A percentile compares a stretch with the other conserved stretches of the same genome.
phyloP scores from a whole-genome alignment of 2,888 invertebrate genomes.

The Pyralis farinalis region DNA sequence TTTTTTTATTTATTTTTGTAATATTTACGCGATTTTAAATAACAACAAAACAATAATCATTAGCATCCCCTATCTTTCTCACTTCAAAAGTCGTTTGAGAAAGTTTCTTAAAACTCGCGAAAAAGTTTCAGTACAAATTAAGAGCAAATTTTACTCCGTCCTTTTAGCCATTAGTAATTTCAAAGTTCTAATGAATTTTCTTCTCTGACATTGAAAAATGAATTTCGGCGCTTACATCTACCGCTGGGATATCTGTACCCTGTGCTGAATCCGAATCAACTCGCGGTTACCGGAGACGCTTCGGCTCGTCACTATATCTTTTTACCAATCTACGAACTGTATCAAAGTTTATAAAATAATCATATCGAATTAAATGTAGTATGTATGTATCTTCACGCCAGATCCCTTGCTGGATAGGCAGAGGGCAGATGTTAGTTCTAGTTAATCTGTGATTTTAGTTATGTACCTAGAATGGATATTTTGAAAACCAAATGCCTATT shows the following conservation, averaged over 20 bases:
- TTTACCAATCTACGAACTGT: too few species aligned
- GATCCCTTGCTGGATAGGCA: too few species aligned
- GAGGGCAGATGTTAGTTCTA: too few species aligned
- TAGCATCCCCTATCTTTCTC: conserved; percentile 70
- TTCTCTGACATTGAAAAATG: conserved; percentile 79
- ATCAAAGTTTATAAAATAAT: too few species aligned
- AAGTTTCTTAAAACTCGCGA: conserved; percentile 69
- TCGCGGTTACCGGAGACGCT: conserved; percentile 38
- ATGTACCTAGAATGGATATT: too few species aligned
- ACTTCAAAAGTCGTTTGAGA: conserved; percentile 71
- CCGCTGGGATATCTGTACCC: conserved; percentile 54
- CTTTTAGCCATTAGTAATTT: conserved; percentile 80
- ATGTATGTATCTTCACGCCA: too few species aligned
- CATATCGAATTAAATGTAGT: too few species aligned
- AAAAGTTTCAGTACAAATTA: conserved; percentile 78
- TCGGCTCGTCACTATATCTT: conserved; percentile 22
- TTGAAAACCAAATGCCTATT: too few species aligned
- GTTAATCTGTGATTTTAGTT: too few species aligned
- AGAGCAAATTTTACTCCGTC: conserved; percentile 78
- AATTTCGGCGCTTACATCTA: conserved; percentile 65
- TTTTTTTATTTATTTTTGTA: too few species aligned
- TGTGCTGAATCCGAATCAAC: conserved; percentile 42
- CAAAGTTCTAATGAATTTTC: conserved; percentile 81
- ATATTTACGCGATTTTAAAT: conserved; percentile 23
- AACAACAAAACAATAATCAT: conserved; percentile 65